Conservation (phyloP, 35 echinoderm and acorn worm genomes). For the Apostichopus californicus region DNA sequence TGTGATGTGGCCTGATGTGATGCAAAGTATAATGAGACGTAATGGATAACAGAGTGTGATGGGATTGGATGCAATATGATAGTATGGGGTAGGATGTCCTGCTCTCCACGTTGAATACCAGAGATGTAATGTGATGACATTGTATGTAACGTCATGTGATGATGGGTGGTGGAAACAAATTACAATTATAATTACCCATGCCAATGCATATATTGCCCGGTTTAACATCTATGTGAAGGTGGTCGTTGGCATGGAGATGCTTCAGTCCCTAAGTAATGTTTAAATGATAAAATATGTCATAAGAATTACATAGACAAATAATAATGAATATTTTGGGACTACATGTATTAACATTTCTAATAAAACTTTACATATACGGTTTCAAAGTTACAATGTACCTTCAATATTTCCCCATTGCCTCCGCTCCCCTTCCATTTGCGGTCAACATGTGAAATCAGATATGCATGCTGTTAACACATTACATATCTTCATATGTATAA, state of each 20-base stretch:
- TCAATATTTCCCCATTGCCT: not conserved
- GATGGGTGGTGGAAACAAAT: not conserved
- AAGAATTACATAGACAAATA: not conserved
- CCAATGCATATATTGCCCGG: conserved; percentile 46
- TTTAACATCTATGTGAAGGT: not conserved
- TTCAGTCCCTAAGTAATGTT: not conserved
- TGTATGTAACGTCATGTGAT: no score
- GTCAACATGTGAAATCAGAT: no score
- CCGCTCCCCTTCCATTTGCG: no score
- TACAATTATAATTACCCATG: not conserved
- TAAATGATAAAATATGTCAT: no score
- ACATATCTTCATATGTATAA: no score
- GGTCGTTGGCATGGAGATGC: conserved; percentile 86
- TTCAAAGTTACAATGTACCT: not conserved
- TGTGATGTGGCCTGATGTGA: not conserved
- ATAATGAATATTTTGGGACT: not conserved
- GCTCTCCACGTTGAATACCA: not conserved
- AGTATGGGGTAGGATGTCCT: not conserved
- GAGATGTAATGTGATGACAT: not conserved
- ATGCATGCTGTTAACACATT: no score
- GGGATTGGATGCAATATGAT: not conserved
- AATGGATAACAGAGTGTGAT: not conserved
- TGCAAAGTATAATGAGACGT: not conserved
- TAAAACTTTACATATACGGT: not conserved
- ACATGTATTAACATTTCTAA: not conserved